phyloP scores from a whole-genome alignment of 2,797 vertebrate species.

The Rhinichthys osculus region DNA sequence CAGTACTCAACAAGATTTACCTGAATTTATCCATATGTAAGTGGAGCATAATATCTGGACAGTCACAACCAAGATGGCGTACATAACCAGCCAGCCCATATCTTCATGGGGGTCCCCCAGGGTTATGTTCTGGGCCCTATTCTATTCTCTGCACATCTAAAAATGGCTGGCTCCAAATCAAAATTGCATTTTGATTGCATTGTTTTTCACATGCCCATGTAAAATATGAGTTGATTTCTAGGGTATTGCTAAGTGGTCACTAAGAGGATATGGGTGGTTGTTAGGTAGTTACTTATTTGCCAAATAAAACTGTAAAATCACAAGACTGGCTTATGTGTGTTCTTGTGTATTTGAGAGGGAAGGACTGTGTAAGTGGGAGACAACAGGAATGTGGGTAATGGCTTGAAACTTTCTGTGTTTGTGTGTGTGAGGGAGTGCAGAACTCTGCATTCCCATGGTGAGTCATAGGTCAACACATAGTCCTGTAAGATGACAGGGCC shows the following conservation, averaged over 20 bases:
- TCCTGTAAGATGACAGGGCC: constrained; percentile 31
- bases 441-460: constrained; percentile 55
- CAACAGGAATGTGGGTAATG: constrained; percentile 35
- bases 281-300: background rate
- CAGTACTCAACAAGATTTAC: background rate
- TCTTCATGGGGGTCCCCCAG: background rate
- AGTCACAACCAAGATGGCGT: background rate
- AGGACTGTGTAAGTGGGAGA: constrained; percentile 22
- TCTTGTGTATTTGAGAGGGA: background rate
- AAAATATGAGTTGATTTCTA: background rate
- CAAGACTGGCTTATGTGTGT: constrained; percentile 12
- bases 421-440: constrained; percentile 46
- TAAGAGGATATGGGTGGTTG: background rate
- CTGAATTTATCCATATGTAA: background rate
- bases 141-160: background rate
- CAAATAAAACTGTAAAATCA: background rate
- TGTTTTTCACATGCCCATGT: background rate
- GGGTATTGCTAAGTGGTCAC: background rate
- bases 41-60: background rate
- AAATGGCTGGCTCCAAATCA: background rate
- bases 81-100: background rate
- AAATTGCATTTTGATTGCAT: background rate
- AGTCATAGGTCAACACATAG: constrained; percentile 55
- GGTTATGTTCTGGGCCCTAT: background rate
- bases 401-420: constrained; percentile 1